Percentiles rank a stretch among this genome's conserved stretches.
These are phyloP conservation scores for Cotesia chilonis DNA, from an alignment of 1,140 invertebrate genomes.

Conservation along the genomic window DNA sequence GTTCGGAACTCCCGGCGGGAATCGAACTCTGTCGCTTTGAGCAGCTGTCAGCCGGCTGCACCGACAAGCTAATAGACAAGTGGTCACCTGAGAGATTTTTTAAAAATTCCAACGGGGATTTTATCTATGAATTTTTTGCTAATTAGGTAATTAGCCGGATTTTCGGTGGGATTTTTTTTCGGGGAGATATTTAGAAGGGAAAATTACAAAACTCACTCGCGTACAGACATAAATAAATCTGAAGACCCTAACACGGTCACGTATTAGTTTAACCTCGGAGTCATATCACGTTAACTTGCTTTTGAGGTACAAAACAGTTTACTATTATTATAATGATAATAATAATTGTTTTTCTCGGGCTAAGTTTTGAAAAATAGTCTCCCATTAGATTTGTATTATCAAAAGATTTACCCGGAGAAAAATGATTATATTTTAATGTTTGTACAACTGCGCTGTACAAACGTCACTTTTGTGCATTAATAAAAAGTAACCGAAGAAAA, in stretches of 20 bases:
- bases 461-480: neutral
- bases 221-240: neutral
- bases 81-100: no score
- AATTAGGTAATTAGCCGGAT: no score
- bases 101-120: no score
- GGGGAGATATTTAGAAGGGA: no score
- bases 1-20: no score
- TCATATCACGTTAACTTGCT: conserved; percentile 6
- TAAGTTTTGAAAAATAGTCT: neutral
- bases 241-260: neutral
- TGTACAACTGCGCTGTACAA: neutral
- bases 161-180: no score
- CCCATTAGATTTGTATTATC: neutral
- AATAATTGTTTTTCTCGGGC: neutral
- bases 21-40: no score
- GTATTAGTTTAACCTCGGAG: conserved; percentile 3
- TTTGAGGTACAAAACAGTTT: conserved; percentile 1
- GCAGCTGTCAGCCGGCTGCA: no score
- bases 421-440: no score
- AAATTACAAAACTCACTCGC: no score
- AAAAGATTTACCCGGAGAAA: neutral
- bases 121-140: no score
- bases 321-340: neutral
- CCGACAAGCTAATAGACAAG: no score
- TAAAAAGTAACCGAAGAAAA: neutral